Base-by-base conservation (phyloP, 2,888 invertebrate species). In the Tyria jacobaeae region DNA sequence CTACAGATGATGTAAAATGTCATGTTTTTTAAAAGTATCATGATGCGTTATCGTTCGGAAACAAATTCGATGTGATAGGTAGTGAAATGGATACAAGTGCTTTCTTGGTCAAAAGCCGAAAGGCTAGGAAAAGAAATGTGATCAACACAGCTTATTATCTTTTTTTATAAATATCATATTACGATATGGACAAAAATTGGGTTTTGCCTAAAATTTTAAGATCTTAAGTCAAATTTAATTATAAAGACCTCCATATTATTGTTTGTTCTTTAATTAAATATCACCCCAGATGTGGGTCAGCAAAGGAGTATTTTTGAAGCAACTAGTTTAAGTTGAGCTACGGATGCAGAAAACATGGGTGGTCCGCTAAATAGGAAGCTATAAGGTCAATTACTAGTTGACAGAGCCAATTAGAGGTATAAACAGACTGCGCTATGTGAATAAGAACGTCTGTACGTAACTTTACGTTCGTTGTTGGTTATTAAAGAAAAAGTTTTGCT, bases 41-140 rank as follows among this genome's bases (percentile, higher is more conserved):
- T 78, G 66, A 76, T 75, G 66, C 57, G 67, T 73, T 74, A 71
- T 74, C 72, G 50, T 73, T 79, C 73, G 66, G 75, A 64, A 76
- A 79, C 75, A 75, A 79, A 86, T 81, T 75, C 50, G 75, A 82
- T 79, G 81, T 81, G 84, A 87, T 83, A 69, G 80, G 73, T 76
- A 75, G 64, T 77, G 87, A 81, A 87, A 88, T 82, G 72, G 85
- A 87, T 88, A 88, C 78, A 74, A 75, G 65, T 77, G 70, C 66
- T 76, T 79, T 58, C 58, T 75, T 76, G 61, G 64, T 67, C 58
- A 71, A 70, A 72, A 67, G 71, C 67, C 64, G 68, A 69, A 67
- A 24, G 31, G 14, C 31, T 67, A 54, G 59, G 56, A 39, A 65
- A 64, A 71, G 81, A 82, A 78, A 75, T 80, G 69, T 86, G 85